These are phyloP conservation scores for Drosophila auraria DNA, from an alignment of 1,140 invertebrate species.

Conservation along the genomic window DNA sequence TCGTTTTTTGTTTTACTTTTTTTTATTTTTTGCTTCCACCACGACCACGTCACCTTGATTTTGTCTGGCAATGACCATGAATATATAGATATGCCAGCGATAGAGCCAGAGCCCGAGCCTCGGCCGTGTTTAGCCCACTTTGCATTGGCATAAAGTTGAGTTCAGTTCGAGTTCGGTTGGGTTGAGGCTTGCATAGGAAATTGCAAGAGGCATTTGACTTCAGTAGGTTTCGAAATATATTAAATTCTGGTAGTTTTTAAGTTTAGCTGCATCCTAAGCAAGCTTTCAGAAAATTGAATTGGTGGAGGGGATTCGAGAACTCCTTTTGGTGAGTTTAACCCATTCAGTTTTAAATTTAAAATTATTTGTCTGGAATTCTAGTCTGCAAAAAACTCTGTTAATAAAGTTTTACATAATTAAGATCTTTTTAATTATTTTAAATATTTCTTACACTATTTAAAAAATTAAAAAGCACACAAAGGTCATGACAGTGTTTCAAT, in stretches of 20 bases:
- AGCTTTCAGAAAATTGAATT: background rate
- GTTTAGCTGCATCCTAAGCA: background rate
- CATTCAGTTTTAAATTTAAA: background rate
- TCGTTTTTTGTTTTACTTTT: constrained; percentile 38
- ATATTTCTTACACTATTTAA: too few relatives aligned
- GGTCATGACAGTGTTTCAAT: too few relatives aligned
- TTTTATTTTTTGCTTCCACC: constrained; percentile 23
- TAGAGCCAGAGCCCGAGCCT: constrained; percentile 15
- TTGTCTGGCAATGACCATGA: constrained; percentile 80
- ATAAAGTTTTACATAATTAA: too few relatives aligned
- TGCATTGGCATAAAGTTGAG: constrained; percentile 55
- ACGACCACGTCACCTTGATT: constrained; percentile 70
- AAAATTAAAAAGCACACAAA: too few relatives aligned
- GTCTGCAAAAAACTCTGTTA: too few relatives aligned
- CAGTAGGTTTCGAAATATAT: background rate
- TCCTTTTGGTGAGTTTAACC: background rate
- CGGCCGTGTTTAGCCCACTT: constrained; percentile 74
- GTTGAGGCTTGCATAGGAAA: constrained; percentile 32
- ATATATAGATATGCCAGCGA: constrained; percentile 59
- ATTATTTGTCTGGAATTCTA: background rate
- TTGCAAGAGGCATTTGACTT: constrained; percentile 19
- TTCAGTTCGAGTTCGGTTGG: constrained; percentile 2
- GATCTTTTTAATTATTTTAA: too few relatives aligned
- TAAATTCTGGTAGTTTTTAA: background rate
- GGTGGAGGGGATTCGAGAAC: background rate